Percentiles rank a stretch among this genome's conserved stretches.
phyloP scores from a whole-genome alignment of 2,797 vertebrate genomes.

The Tenualosa thibaudeaui region DNA sequence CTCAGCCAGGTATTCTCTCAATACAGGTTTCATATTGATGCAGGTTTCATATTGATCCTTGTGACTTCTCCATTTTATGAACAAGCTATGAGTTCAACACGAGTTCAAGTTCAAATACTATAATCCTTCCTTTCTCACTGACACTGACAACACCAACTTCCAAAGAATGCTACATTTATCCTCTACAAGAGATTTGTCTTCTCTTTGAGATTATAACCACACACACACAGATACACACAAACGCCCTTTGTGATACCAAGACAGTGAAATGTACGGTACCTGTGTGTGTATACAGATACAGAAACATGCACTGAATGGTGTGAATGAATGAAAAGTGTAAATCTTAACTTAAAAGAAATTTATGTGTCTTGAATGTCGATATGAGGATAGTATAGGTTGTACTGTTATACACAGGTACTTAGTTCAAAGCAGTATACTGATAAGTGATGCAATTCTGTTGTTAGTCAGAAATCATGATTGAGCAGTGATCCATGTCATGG shows the following conservation, averaged over 20 bases:
- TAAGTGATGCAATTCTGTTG: too few species aligned
- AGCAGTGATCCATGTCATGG: background rate
- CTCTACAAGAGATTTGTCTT: background rate
- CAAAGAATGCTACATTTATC: constrained; percentile 4
- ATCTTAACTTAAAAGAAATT: background rate
- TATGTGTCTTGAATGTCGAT: background rate
- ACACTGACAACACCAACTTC: background rate
- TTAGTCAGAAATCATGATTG: too few species aligned
- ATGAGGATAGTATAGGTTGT: background rate
- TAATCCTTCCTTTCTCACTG: background rate
- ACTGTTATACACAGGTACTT: background rate
- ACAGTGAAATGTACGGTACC: background rate
- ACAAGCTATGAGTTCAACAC: background rate
- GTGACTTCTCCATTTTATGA: constrained; percentile 1
- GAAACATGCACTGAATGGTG: background rate
- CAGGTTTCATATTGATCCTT: too few species aligned
- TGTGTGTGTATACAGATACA: background rate
- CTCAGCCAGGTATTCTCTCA: constrained; percentile 33
- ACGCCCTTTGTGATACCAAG: background rate
- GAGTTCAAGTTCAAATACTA: background rate
- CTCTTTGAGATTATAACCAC: background rate
- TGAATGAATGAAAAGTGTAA: too few species aligned
- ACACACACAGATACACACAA: background rate
- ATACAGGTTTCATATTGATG: constrained; percentile 14
- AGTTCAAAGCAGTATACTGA: background rate